A percentile compares a stretch with the other conserved stretches of the same genome.
Evolutionary conservation across 2,797 vertebrate species (phyloP).

Genomic region (Hydrolagus colliei): DNA sequence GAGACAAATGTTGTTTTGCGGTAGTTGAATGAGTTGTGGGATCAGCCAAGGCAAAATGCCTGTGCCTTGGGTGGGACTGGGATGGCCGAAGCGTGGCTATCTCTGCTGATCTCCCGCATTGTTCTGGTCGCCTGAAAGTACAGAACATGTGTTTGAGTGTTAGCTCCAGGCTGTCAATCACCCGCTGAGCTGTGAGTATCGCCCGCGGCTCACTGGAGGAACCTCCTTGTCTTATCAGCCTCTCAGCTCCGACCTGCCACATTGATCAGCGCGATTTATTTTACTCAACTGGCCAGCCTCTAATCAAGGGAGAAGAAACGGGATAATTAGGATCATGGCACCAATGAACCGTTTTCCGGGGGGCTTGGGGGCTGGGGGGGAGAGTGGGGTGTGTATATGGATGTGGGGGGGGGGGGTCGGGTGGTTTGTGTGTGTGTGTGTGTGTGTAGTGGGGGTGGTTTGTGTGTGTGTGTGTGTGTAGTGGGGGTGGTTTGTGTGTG

Average conservation of each 20-base stretch:
- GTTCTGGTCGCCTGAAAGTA: neutral
- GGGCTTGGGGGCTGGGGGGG: too few relatives aligned
- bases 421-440: too few relatives aligned
- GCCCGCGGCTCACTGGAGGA: conserved; percentile 45
- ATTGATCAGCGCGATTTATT: neutral
- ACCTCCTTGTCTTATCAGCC: conserved; percentile 46
- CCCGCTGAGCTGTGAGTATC: conserved; percentile 50
- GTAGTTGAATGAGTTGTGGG: neutral
- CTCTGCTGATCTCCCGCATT: conserved; percentile 14
- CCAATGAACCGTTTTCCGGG: neutral
- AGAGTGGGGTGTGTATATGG: too few relatives aligned
- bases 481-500: too few relatives aligned
- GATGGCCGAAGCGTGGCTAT: neutral
- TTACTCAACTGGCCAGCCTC: neutral
- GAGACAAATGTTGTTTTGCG: neutral
- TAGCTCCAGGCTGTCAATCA: conserved; percentile 55
- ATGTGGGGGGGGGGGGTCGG: too few relatives aligned
- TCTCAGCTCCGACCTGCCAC: conserved; percentile 40
- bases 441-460: too few relatives aligned
- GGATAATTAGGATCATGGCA: neutral
- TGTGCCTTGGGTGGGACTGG: neutral
- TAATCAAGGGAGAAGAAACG: neutral
- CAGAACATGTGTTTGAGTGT: conserved; percentile 54
- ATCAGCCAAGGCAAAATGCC: neutral
- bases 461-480: too few relatives aligned